Conservation (phyloP, 2,888 invertebrate species). For the Andrena marginata region DNA sequence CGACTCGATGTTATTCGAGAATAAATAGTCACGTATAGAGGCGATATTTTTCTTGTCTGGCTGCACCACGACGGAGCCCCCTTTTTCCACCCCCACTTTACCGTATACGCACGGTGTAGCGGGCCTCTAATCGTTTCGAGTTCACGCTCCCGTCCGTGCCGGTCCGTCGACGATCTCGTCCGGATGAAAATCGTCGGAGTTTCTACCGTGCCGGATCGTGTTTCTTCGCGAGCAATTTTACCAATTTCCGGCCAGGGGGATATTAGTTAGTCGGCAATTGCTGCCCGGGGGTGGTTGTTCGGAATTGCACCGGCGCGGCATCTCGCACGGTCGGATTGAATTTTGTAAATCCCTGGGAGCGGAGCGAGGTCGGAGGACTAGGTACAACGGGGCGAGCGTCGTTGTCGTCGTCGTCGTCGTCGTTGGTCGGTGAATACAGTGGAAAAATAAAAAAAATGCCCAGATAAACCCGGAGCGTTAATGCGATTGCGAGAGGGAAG, state of each 20-base stretch:
- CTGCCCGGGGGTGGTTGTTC: neutral
- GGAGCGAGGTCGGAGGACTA: neutral
- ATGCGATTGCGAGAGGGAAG: constrained; percentile 71
- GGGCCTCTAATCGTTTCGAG: constrained; percentile 32
- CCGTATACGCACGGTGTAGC: neutral
- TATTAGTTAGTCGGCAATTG: constrained; percentile 36
- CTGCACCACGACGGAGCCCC: constrained; percentile 46
- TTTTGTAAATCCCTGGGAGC: constrained; percentile 45
- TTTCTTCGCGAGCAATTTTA: constrained; percentile 36
- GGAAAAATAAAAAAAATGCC: constrained; percentile 43
- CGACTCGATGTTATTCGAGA: constrained; percentile 62
- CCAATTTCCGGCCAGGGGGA: constrained; percentile 33
- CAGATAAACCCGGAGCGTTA: constrained; percentile 68
- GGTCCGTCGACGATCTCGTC: neutral
- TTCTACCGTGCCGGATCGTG: constrained; percentile 28
- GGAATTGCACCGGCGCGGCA: constrained; percentile 32
- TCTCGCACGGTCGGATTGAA: constrained; percentile 43
- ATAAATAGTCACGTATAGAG: constrained; percentile 63
- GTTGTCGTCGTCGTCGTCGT: constrained; percentile 23
- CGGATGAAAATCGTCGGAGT: neutral
- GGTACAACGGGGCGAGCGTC: constrained; percentile 8
- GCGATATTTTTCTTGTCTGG: constrained; percentile 65
- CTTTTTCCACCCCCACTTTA: constrained; percentile 8
- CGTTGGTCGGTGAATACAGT: constrained; percentile 18
- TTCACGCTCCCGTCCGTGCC: constrained; percentile 11